phyloP scores from a whole-genome alignment of 2,888 invertebrate genomes.

The Pollenia angustigena region DNA sequence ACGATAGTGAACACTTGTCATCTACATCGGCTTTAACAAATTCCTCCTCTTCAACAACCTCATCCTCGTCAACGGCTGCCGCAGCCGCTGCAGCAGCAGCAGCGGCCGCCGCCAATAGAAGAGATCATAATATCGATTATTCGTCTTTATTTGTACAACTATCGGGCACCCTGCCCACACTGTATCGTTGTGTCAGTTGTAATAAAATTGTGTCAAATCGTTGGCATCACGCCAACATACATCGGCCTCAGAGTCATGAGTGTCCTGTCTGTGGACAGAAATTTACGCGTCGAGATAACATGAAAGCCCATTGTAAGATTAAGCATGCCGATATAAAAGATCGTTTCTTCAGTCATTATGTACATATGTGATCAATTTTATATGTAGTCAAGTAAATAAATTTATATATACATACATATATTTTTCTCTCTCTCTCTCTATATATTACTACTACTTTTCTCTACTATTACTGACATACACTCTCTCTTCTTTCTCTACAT shows the following conservation, averaged over 20 bases:
- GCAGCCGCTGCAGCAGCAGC: constrained; percentile 80
- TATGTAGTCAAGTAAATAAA: constrained; percentile 80
- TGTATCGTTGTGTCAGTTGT: constrained; percentile 87
- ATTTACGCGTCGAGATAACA: constrained; percentile 87
- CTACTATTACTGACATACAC: constrained; percentile 52
- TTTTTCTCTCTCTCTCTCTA: constrained; percentile 32
- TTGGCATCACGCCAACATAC: constrained; percentile 87
- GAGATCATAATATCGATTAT: constrained; percentile 84
- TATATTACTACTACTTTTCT: constrained; percentile 30
- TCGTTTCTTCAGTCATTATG: constrained; percentile 85
- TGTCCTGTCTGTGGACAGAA: constrained; percentile 87
- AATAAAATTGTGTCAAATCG: constrained; percentile 87
- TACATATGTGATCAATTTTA: constrained; percentile 85
- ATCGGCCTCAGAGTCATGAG: constrained; percentile 86
- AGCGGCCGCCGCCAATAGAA: constrained; percentile 82
- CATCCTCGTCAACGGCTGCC: constrained; percentile 77
- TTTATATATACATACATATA: constrained; percentile 36
- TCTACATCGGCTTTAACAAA: constrained; percentile 70
- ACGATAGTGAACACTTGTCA: constrained; percentile 67
- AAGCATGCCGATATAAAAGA: constrained; percentile 86
- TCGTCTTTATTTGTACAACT: constrained; percentile 84
- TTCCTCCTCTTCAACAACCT: constrained; percentile 75
- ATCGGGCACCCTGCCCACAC: constrained; percentile 84
- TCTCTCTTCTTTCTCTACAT: constrained; percentile 38
- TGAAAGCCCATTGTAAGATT: constrained; percentile 87